A percentile compares a stretch with the other conserved stretches of the same genome.
Conservation (phyloP, 35 echinoderm and acorn worm species). For the Stichopus chloronotus region DNA sequence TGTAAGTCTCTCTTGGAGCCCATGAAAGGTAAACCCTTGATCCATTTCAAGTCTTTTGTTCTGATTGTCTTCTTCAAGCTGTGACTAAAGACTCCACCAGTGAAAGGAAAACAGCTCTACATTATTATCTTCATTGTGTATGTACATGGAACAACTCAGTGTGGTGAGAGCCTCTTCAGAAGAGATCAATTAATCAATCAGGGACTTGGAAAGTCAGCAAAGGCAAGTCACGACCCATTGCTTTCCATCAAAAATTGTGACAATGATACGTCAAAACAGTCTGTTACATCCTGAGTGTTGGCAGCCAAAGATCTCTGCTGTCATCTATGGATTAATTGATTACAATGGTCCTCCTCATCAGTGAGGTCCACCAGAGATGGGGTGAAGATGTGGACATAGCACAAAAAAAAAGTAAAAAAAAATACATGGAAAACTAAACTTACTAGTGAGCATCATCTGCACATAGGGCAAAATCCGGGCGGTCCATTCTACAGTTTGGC, state of each 20-base stretch:
- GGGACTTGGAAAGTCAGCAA: constrained; percentile 17
- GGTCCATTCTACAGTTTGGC: too few relatives aligned
- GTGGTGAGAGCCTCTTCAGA: not conserved
- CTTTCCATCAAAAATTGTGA: not conserved
- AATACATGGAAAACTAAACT: not conserved
- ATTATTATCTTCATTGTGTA: too few relatives aligned
- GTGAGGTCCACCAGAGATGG: not conserved
- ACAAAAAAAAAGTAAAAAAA: not conserved
- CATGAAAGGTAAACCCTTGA: not conserved
- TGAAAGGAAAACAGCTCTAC: not conserved
- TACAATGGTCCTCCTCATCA: not conserved
- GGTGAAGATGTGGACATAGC: not conserved
- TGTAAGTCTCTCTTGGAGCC: not conserved
- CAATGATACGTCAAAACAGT: too few relatives aligned
- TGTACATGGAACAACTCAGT: not conserved
- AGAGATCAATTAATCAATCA: constrained; percentile 40
- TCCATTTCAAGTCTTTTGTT: not conserved
- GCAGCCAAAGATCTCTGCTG: too few relatives aligned
- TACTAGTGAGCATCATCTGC: too few relatives aligned
- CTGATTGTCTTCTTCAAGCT: not conserved
- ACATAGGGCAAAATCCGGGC: too few relatives aligned
- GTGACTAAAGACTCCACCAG: not conserved
- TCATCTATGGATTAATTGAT: not conserved
- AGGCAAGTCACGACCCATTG: constrained; percentile 20
- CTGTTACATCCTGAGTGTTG: too few relatives aligned